Percentiles rank a stretch among this genome's conserved stretches.
These are phyloP conservation scores for Eupelmus urozonus DNA, from an alignment of 2,888 invertebrate species.

Conservation along the genomic window DNA sequence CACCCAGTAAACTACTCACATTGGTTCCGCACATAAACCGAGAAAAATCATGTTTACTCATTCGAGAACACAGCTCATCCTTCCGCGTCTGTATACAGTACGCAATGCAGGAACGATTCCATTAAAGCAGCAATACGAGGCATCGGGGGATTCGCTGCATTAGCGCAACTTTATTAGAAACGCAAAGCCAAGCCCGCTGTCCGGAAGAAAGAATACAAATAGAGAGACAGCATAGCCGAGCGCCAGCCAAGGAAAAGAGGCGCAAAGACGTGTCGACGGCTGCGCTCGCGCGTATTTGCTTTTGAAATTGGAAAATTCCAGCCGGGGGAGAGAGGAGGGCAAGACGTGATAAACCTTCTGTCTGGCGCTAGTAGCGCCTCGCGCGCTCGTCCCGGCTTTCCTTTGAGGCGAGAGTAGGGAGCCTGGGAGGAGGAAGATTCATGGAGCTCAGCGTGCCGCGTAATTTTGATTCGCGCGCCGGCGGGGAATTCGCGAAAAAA, in stretches of 20 bases:
- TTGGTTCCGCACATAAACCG: too few species aligned
- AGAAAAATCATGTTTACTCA: too few species aligned
- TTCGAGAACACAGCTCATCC: too few species aligned
- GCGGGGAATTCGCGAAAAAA: neutral
- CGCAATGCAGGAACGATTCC: too few species aligned
- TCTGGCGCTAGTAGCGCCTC: neutral
- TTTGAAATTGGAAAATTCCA: constrained; percentile 70
- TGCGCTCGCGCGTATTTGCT: constrained; percentile 64
- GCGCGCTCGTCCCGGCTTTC: constrained; percentile 5
- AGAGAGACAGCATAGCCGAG: too few species aligned
- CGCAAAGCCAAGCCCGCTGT: too few species aligned
- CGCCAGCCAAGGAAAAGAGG: neutral
- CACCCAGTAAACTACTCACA: too few species aligned
- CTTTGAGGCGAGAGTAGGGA: neutral
- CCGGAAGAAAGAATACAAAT: too few species aligned
- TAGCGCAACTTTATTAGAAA: too few species aligned
- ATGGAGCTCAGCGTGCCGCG: constrained; percentile 31
- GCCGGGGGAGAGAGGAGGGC: constrained; percentile 27
- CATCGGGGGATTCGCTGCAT: too few species aligned
- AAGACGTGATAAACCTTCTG: constrained; percentile 50
- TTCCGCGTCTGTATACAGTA: too few species aligned
- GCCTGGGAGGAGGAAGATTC: constrained; percentile 23
- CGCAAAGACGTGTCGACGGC: neutral
- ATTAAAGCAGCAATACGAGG: too few species aligned
- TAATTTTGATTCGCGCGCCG: constrained; percentile 51